Conservation (phyloP, 2,888 invertebrate genomes). For the Venusia cambrica region DNA sequence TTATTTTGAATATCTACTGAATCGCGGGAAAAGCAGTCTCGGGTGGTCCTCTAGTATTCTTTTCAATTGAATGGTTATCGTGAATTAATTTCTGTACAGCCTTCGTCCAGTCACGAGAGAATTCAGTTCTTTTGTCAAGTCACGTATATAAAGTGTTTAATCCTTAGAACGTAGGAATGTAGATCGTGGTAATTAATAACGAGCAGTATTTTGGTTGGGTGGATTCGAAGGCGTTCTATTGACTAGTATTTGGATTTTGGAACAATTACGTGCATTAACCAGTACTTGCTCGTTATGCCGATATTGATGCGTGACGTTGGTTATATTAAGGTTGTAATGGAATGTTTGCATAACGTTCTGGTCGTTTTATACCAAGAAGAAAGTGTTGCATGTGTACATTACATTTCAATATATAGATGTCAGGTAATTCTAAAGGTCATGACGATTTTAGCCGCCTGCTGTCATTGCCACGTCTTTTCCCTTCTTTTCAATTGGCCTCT, state of each 20-base stretch:
- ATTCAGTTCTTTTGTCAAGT: constrained; percentile 31
- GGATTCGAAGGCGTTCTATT: constrained; percentile 2
- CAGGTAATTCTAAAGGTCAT: constrained; percentile 4
- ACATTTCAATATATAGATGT: too few species aligned
- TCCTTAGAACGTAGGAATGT: constrained; percentile 20
- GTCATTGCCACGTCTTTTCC: too few species aligned
- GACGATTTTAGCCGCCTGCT: too few species aligned
- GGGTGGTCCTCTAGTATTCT: too few species aligned
- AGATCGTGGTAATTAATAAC: constrained; percentile 11
- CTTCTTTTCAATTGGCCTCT: neutral
- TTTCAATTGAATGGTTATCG: constrained; percentile 40
- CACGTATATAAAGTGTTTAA: constrained; percentile 10
- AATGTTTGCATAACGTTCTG: too few species aligned
- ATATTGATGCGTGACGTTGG: too few species aligned
- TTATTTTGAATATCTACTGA: too few species aligned
- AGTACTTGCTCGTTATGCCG: constrained; percentile 6
- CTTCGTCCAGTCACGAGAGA: constrained; percentile 53
- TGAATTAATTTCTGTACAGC: constrained; percentile 49
- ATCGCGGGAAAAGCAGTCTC: too few species aligned
- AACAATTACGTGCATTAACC: constrained; percentile 6
- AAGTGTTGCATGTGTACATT: too few species aligned
- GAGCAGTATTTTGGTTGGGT: constrained; percentile 10
- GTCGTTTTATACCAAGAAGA: too few species aligned
- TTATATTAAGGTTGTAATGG: too few species aligned
- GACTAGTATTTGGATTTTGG: constrained; percentile 1